Conservation (phyloP, 1,140 invertebrate genomes). For the Dreissena polymorpha region DNA sequence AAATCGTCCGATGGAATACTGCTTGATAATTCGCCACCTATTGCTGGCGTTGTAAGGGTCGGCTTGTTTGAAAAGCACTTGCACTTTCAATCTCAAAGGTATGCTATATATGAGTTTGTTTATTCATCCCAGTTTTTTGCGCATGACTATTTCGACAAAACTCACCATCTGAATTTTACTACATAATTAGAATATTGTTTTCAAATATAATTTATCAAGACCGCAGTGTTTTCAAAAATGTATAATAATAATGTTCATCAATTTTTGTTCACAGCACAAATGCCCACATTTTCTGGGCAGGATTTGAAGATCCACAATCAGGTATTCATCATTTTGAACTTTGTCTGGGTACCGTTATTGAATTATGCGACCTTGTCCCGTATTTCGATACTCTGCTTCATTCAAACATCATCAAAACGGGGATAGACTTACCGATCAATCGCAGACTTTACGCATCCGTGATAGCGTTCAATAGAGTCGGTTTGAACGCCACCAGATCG, state of each 20-base stretch:
- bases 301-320: constrained; percentile 57
- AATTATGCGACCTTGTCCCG: constrained; percentile 5
- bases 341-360: constrained; percentile 30
- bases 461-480: constrained; percentile 46
- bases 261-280: constrained; percentile 30
- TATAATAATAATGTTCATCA: neutral
- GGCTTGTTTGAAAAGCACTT: neutral
- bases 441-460: constrained; percentile 45
- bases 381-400: constrained; percentile 19
- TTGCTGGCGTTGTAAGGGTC: constrained; percentile 13
- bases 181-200: neutral
- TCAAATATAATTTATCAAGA: neutral
- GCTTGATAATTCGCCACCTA: constrained; percentile 28
- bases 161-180: no score
- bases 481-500: constrained; percentile 20
- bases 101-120: neutral
- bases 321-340: constrained; percentile 48
- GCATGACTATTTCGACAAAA: no score
- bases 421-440: constrained; percentile 29
- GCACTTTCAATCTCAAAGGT: constrained; percentile 6
- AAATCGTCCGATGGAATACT: constrained; percentile 22
- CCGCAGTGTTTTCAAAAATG: neutral
- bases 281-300: constrained; percentile 31
- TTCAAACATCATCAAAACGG: constrained; percentile 10
- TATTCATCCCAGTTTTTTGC: no score